Evolutionary conservation across 2,797 vertebrate species (phyloP).

Genomic region (Cyprinella venusta): DNA sequence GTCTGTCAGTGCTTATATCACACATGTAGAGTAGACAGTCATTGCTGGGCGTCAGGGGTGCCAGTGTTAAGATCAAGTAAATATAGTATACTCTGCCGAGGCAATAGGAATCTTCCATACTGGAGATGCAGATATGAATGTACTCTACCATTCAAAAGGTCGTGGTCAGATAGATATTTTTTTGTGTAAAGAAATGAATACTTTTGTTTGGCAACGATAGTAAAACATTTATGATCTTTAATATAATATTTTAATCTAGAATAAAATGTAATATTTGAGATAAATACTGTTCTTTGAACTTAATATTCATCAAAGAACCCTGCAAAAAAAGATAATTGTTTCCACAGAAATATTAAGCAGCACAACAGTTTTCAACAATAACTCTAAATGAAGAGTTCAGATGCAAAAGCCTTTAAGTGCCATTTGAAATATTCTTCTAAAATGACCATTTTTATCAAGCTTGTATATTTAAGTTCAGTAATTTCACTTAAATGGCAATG

Average conservation of each 20-base stretch:
- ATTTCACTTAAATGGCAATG: too few species aligned
- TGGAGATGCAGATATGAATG: background rate
- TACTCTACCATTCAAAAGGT: background rate
- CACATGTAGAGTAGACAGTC: constrained; percentile 15
- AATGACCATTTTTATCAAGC: too few species aligned
- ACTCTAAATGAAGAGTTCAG: too few species aligned
- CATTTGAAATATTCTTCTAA: too few species aligned
- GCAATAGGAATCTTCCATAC: background rate
- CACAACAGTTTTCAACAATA: background rate
- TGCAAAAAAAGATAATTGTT: background rate
- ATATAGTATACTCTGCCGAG: background rate
- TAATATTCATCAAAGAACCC: background rate
- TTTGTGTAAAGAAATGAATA: background rate
- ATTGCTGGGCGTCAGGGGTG: background rate
- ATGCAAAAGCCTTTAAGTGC: too few species aligned
- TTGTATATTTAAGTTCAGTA: too few species aligned
- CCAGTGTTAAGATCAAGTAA: constrained; percentile 2
- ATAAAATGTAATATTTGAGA: background rate
- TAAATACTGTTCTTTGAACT: background rate
- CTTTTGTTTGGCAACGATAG: background rate
- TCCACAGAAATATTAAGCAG: background rate
- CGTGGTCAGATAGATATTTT: background rate
- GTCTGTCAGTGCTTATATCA: constrained; percentile 7
- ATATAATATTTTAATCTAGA: too few species aligned
- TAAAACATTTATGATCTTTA: background rate